Base-by-base conservation (phyloP, 2,888 invertebrate genomes). In the Luperina nickerlii region DNA sequence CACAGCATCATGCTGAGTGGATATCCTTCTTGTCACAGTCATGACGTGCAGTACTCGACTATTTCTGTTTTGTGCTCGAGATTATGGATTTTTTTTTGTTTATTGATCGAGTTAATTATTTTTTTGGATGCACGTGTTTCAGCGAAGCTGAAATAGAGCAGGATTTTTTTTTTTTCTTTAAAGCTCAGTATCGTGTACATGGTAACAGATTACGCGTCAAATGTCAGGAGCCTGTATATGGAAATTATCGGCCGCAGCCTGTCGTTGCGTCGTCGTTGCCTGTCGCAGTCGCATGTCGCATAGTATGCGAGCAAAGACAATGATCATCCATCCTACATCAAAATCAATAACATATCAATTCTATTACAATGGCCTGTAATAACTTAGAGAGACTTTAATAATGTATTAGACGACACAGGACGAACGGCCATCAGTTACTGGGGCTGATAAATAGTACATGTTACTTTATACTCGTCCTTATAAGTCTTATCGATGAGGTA, bases 381-480 rank as follows among this genome's bases (percentile, higher is more conserved):
- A 86, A 57, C 57, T 69, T 51, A 15, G 42, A 82, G 48, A 32
- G 45, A 66, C 70, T 83, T 86, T 70, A 84, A 84, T 84, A 86
- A 84, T 86, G 72, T 70, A 84, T 86, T n/a, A 75, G 74, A 57
- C 24, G 63, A 65, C 73, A 67, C 73, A 74, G 32, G 54, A 60
- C 78, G 71, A 48, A 15, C n/a, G 42, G 32, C 72, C n/a, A 86
- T 86, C 73, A 67, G 20, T 84, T 67, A 82, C 72, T 65, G 6
- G 5, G 5, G 8, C 57, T 86, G 20, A 78, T 84, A 83, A 76
- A 84, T 84, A 86, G 78, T 86, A 86, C 86, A 86, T 84, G 67
- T n/a, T 38, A 65, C 51, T 5, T 69, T 65, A 85, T 74, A 57
- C 76, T 81, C 20, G 70, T 18, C 48, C 42, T 45, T 48, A 18